phyloP scores from a whole-genome alignment of 2,888 invertebrate genomes.

The Agriotes lineatus region DNA sequence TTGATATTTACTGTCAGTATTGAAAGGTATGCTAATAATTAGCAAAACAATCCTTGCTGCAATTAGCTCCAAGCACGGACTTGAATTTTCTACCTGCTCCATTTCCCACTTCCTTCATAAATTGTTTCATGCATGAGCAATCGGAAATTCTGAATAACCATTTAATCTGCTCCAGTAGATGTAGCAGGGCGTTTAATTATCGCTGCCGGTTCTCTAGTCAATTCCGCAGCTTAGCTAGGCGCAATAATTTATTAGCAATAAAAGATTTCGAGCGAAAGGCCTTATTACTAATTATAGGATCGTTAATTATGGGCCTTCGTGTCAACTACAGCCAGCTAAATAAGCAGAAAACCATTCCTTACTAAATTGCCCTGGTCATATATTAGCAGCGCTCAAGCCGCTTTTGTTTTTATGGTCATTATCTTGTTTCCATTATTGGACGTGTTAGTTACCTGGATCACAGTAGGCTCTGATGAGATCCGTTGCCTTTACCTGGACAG shows the following conservation, averaged over 20 bases:
- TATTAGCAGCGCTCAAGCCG: constrained; percentile 59
- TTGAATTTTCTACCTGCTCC: not conserved
- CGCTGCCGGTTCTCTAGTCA: constrained; percentile 27
- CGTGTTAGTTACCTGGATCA: constrained; percentile 58
- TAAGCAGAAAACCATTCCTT: constrained; percentile 58
- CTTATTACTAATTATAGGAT: constrained; percentile 51
- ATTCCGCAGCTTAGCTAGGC: constrained; percentile 15
- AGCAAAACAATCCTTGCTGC: too few relatives aligned
- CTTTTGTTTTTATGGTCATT: constrained; percentile 61
- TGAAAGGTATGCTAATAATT: too few relatives aligned
- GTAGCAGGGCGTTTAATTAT: constrained; percentile 22
- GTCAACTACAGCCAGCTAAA: constrained; percentile 51
- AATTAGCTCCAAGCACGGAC: too few relatives aligned
- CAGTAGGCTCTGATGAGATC: constrained; percentile 53
- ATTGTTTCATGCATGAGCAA: not conserved
- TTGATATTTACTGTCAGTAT: too few relatives aligned
- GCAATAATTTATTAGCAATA: constrained; percentile 45
- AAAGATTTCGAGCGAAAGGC: constrained; percentile 46
- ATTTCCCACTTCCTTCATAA: not conserved
- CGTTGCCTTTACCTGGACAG: constrained; percentile 43
- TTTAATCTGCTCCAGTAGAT: constrained; percentile 14
- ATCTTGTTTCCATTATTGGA: constrained; percentile 61
- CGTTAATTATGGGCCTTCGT: constrained; percentile 48
- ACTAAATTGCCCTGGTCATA: constrained; percentile 57
- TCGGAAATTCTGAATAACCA: constrained; percentile 19